Conservation (phyloP, 2,888 invertebrate genomes). For the Catocala nupta region DNA sequence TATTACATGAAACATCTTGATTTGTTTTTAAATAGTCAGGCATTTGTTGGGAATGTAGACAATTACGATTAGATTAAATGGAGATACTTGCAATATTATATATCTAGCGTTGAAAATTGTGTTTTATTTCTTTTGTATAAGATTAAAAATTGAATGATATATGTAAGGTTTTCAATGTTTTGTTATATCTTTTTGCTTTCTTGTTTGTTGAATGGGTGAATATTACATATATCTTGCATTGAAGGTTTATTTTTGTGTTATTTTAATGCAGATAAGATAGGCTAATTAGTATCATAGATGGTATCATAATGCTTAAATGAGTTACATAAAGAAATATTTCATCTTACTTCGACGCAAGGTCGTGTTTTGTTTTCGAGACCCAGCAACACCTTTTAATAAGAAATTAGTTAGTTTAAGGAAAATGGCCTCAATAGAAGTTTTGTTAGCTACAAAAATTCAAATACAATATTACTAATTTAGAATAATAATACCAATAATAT, state of each 20-base stretch:
- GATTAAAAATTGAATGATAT: background rate
- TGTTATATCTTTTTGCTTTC: background rate
- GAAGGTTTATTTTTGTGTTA: slow-evolving; percentile 3
- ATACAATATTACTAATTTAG: no score
- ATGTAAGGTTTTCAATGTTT: slow-evolving; percentile 1
- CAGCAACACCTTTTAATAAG: no score
- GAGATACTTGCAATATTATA: background rate
- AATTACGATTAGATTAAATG: slow-evolving; percentile 13
- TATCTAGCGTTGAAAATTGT: background rate
- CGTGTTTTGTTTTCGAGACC: slow-evolving; percentile 4
- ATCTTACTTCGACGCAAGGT: slow-evolving; percentile 10
- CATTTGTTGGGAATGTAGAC: slow-evolving; percentile 30
- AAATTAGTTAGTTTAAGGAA: no score
- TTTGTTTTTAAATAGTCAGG: slow-evolving; percentile 23
- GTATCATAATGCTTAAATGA: background rate
- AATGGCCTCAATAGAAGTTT: no score
- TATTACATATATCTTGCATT: background rate
- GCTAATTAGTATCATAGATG: slow-evolving; percentile 4
- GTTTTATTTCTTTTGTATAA: background rate
- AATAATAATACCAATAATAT: no score
- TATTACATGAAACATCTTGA: slow-evolving; percentile 38
- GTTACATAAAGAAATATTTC: slow-evolving; percentile 8
- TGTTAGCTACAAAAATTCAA: no score
- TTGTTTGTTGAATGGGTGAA: background rate
- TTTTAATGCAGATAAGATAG: slow-evolving; percentile 4